Evolutionary conservation across 2,113 vertebrate species (phyloP).

Genomic region (Candoia aspera): DNA sequence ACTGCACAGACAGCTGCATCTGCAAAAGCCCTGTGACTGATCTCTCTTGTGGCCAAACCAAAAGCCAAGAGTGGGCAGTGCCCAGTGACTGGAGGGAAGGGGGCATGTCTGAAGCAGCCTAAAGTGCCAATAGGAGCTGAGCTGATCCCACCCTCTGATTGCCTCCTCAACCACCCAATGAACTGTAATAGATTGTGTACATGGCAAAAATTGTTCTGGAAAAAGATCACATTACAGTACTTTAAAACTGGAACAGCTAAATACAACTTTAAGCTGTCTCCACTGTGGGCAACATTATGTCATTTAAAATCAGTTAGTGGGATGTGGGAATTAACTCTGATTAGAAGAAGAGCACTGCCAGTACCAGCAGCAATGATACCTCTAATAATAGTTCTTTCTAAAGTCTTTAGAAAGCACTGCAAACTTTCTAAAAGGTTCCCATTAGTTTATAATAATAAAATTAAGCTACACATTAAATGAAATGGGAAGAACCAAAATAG

Average conservation of each 20-base stretch:
- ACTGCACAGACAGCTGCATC: background rate
- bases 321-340: background rate
- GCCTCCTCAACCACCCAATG: background rate
- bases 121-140: background rate
- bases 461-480: background rate
- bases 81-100: background rate
- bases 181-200: background rate
- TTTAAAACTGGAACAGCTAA: background rate
- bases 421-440: background rate
- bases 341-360: background rate
- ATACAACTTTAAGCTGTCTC: background rate
- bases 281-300: background rate
- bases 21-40: background rate
- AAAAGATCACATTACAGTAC: background rate
- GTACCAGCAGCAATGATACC: background rate
- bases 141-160: background rate
- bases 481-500: background rate
- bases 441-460: background rate
- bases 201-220: background rate
- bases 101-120: background rate
- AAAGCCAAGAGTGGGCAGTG: background rate
- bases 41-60: background rate
- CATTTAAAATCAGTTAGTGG: background rate
- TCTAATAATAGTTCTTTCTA: background rate
- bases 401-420: background rate